phyloP scores from a whole-genome alignment of 2,797 vertebrate species.

The Euthynnus affinis region DNA sequence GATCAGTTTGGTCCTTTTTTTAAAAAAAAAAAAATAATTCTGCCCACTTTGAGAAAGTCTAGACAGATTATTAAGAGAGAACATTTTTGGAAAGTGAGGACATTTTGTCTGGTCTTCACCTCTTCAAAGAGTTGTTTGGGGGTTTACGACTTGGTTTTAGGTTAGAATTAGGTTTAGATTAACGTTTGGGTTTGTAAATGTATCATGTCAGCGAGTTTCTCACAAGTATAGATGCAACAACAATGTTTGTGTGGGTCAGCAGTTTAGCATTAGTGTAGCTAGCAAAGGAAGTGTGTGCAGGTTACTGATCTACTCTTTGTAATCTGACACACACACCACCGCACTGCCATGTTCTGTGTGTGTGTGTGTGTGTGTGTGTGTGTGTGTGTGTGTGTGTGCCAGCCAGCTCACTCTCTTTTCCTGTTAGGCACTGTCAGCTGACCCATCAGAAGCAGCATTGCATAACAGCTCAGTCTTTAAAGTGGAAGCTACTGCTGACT shows the following conservation, averaged over 20 bases:
- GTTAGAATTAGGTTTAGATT: not conserved
- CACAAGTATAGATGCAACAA: not conserved
- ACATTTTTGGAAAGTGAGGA: too few species aligned
- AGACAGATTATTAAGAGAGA: too few species aligned
- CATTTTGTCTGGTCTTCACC: too few species aligned
- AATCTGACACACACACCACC: constrained; percentile 41
- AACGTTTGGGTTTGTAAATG: not conserved
- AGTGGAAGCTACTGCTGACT: constrained; percentile 30
- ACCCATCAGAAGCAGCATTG: constrained; percentile 44
- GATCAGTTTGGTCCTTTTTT: too few species aligned
- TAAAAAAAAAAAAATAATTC: too few species aligned
- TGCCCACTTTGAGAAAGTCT: too few species aligned
- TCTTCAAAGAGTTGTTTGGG: too few species aligned
- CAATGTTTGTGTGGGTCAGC: not conserved
- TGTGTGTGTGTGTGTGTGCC: not conserved
- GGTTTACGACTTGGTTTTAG: not conserved
- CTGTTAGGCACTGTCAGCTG: constrained; percentile 46
- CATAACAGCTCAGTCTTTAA: constrained; percentile 18
- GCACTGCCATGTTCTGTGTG: not conserved
- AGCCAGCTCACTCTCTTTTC: constrained; percentile 42
- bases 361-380: constrained; percentile 10
- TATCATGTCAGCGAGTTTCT: not conserved
- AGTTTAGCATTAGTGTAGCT: constrained; percentile 26
- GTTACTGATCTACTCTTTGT: constrained; percentile 43
- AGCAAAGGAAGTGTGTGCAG: constrained; percentile 21